Conservation (phyloP, 2,113 vertebrate species). For the Apodemus sylvaticus region DNA sequence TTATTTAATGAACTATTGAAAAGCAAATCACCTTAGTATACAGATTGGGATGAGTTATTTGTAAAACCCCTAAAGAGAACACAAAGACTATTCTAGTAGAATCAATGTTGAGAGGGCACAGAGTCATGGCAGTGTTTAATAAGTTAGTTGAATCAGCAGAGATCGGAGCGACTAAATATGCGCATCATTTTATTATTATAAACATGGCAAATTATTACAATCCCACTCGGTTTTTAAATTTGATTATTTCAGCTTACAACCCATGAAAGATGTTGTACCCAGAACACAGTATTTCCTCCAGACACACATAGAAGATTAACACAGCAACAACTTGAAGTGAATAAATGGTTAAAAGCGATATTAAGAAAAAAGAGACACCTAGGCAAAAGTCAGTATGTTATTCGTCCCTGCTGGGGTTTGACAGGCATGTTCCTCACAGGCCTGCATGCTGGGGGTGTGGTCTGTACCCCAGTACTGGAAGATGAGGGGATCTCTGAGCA, state of each 20-base stretch:
- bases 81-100: slow-evolving; percentile 57
- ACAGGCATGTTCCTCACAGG: not conserved
- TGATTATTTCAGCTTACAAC: slow-evolving; percentile 83
- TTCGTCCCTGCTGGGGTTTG: not conserved
- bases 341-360: slow-evolving; percentile 76
- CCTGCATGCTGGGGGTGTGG: too few relatives aligned
- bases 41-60: not conserved
- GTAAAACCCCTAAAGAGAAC: slow-evolving; percentile 61
- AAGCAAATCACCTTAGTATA: not conserved
- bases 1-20: slow-evolving; percentile 24
- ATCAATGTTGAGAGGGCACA: slow-evolving; percentile 57
- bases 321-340: slow-evolving; percentile 36
- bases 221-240: slow-evolving; percentile 84
- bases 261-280: slow-evolving; percentile 84
- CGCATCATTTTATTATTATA: slow-evolving; percentile 67
- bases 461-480: too few relatives aligned
- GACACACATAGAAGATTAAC: slow-evolving; percentile 77
- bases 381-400: not conserved
- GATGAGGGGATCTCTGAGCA: not conserved
- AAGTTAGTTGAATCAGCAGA: slow-evolving; percentile 80
- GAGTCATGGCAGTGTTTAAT: slow-evolving; percentile 69
- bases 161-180: slow-evolving; percentile 65
- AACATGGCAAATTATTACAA: slow-evolving; percentile 82
- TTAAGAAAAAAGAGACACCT: not conserved
- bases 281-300: slow-evolving; percentile 80